These are phyloP conservation scores for Dolichoris vasculosae DNA, from an alignment of 1,140 invertebrate genomes.

Conservation along the genomic window DNA sequence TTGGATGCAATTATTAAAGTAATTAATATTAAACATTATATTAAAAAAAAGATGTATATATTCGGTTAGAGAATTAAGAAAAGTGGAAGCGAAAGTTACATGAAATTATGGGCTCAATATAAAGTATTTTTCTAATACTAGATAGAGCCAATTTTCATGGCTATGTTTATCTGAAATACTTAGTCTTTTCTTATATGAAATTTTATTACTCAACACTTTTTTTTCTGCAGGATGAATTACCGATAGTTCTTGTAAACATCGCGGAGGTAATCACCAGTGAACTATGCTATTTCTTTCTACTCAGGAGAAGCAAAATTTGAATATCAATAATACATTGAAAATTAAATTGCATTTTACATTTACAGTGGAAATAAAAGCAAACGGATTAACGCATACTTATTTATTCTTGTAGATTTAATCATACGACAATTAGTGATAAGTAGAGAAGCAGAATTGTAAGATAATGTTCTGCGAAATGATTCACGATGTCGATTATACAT, in stretches of 20 bases:
- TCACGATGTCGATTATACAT: neutral
- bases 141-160: no score
- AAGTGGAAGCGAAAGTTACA: no score
- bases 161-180: neutral
- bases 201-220: neutral
- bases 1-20: no score
- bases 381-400: neutral
- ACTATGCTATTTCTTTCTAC: neutral
- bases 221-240: neutral
- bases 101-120: no score
- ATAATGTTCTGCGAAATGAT: slow-evolving; percentile 40
- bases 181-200: neutral
- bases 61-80: no score
- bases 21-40: no score
- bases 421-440: slow-evolving; percentile 17
- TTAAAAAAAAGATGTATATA: no score
- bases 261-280: neutral
- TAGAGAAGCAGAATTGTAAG: neutral
- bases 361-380: slow-evolving; percentile 37
- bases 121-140: no score
- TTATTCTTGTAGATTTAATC: neutral
- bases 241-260: slow-evolving; percentile 23
- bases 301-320: no score
- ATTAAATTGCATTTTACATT: slow-evolving; percentile 14
- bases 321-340: slow-evolving; percentile 8